Evolutionary conservation across 2,888 invertebrate genomes (phyloP).

Genomic region (Morpho achilles): DNA sequence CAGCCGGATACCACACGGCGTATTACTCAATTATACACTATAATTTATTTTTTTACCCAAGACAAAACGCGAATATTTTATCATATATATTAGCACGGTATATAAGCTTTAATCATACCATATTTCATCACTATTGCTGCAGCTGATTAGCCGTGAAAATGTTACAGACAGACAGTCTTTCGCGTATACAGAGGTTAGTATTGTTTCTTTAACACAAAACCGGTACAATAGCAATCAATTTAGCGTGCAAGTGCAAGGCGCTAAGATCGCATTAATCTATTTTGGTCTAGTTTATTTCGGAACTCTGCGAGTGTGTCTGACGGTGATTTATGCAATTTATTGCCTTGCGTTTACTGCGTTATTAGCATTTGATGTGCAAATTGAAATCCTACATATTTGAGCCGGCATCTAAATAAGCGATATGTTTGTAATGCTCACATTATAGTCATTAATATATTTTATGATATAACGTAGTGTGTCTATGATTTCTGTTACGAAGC

Average conservation of each 20-base stretch:
- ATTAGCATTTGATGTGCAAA: conserved; percentile 15
- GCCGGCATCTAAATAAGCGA: not conserved
- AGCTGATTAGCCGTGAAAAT: no score
- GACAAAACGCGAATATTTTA: no score
- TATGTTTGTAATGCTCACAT: not conserved
- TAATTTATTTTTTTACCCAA: no score
- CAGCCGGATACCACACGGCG: no score
- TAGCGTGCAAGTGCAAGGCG: conserved; percentile 23
- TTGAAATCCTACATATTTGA: not conserved
- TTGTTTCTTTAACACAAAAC: no score
- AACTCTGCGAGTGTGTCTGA: conserved; percentile 41
- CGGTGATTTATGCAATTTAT: conserved; percentile 48
- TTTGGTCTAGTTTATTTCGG: conserved; percentile 59
- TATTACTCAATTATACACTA: no score
- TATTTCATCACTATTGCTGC: no score
- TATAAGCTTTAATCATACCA: not conserved
- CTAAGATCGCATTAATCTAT: conserved; percentile 27
- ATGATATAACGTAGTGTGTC: no score
- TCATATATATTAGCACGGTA: no score
- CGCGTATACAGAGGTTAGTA: no score
- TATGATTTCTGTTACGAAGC: no score
- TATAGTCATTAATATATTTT: not conserved
- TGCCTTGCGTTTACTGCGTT: conserved; percentile 18
- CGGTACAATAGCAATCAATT: conserved; percentile 16
- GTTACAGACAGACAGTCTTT: no score